Base-by-base conservation (phyloP, 1,140 invertebrate species). In the Pristionchus pacificus region DNA sequence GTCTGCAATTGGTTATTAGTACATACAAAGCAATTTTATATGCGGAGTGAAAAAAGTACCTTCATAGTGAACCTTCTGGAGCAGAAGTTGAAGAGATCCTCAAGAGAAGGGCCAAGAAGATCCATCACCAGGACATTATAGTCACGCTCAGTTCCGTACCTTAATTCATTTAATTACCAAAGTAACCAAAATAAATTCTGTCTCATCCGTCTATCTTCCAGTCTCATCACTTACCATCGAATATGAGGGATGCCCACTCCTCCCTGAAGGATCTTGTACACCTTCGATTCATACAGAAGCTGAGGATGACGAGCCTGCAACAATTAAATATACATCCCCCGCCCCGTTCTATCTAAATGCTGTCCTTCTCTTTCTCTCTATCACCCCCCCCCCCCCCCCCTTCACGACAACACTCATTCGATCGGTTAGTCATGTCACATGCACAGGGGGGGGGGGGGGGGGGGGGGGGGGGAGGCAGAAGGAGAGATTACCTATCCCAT, bases 41-140 rank as follows among this genome's bases (percentile, higher is more conserved):
- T 86, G 87, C 88, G 88, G 84, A 85, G 77, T 59, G n/a, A 27
- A 59, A 75, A 70, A 70, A 27, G 28, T 31, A 71, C 95, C 88
- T 97, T 97, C 87, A 97, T 93, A 71, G 93, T 95, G 85, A 97
- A 97, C 80, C 92, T 91, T 75, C 95, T 89, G 32, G 91, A 91
- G 85, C 94, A 97, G 87, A 96, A 97, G 84, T 95, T 95, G 85
- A 97, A 97, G 25, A 97, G 88, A 86, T 97, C 95, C 88, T 97
- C 94, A 27, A 97, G 87, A 58, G 92, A 94, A 24, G 94, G 94
- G 28, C 94, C 95, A 27, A 97, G 87, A 59, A 97, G 88, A 84
- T 97, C 95, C 93, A 97, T 96, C 13, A 97, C 93, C 72, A 97
- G 88, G 64, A 95, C 92, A 86, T 97, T 96, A 87, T 93, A 95